Evolutionary conservation across 2,888 invertebrate species (phyloP), one percentile per base, ranked within the genome.

Genomic region (Campoletis raptor): DNA sequence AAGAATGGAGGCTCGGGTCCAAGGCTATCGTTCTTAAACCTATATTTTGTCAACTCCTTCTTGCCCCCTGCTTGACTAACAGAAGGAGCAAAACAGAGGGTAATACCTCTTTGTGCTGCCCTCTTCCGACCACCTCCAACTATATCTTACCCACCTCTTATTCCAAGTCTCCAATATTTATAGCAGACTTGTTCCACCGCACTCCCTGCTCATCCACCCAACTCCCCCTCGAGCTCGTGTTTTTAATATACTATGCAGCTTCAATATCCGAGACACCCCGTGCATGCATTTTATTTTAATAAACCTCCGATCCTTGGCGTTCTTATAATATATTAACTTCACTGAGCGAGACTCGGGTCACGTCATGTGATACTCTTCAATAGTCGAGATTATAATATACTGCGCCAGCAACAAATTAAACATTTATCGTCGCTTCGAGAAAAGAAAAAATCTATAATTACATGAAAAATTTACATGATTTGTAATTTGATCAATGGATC

Each of bases 21-120:
- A 40, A 85, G 85, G 87, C 24, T 76, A 73, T 79, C 87, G 70
- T 79, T 69, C 48, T 12, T n/a, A 36, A 83, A 82, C 66, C 48
- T 82, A 84, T 84, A 83, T 85, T 82, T 85, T 79, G 78, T 87
- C 83, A 80, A 83, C 86, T 83, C 70, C 15, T 30, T 61, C 21
- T 61, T 30, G 30, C 30, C 42, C 45, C 30, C 30, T n/a, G n/a
- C 74, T 67, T 12, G 52, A 52, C 24, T 18, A 61, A 40, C 21
- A 64, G 40, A 64, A 70, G 21, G 12, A 30, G 69, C 57, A 40
- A 52, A 48, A 67, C 61, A 61, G 10, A n/a, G n/a, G n/a, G 45
- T 64, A 18, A 36, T 24, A 40, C 24, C 1, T 42, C 61, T 74
- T 54, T 48, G 61, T 12, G 67, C 78, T 66, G 36, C 40, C 37